Conservation (phyloP, 2,888 invertebrate genomes). For the Athalia circularis region DNA sequence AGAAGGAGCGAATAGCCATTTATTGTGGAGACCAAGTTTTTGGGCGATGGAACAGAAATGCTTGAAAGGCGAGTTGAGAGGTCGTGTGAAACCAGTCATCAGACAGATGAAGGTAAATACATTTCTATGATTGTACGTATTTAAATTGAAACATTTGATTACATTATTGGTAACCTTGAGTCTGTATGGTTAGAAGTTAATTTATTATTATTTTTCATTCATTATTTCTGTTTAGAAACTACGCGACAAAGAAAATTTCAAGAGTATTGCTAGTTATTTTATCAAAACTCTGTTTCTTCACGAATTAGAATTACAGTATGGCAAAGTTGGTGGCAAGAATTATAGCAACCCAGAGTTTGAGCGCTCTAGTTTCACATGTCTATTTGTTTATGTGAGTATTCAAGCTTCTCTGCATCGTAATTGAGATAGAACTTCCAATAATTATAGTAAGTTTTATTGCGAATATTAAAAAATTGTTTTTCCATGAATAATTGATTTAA, state of each 20-base stretch:
- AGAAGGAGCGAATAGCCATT: constrained; percentile 54
- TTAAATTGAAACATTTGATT: neutral
- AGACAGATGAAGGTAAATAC: constrained; percentile 61
- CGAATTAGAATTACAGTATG: constrained; percentile 63
- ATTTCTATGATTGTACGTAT: neutral
- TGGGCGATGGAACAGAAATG: constrained; percentile 77
- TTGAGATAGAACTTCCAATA: neutral
- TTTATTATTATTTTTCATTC: neutral
- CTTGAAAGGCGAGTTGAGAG: constrained; percentile 66
- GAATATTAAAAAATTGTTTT: constrained; percentile 66
- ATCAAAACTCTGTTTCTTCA: constrained; percentile 77
- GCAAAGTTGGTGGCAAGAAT: too few relatives aligned
- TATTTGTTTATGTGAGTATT: constrained; percentile 58
- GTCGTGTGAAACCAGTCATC: constrained; percentile 60
- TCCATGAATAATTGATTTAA: neutral
- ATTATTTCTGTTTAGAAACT: constrained; percentile 73
- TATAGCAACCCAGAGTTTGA: constrained; percentile 49
- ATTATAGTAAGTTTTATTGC: constrained; percentile 43
- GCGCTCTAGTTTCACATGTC: constrained; percentile 46
- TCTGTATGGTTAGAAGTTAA: neutral
- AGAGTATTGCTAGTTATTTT: constrained; percentile 77
- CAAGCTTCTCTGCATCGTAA: too few relatives aligned
- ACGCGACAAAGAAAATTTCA: constrained; percentile 74
- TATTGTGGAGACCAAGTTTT: constrained; percentile 78
- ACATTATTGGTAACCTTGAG: neutral